Evolutionary conservation across 2,113 vertebrate species (phyloP).

Genomic region (Ptilonorhynchus violaceus): DNA sequence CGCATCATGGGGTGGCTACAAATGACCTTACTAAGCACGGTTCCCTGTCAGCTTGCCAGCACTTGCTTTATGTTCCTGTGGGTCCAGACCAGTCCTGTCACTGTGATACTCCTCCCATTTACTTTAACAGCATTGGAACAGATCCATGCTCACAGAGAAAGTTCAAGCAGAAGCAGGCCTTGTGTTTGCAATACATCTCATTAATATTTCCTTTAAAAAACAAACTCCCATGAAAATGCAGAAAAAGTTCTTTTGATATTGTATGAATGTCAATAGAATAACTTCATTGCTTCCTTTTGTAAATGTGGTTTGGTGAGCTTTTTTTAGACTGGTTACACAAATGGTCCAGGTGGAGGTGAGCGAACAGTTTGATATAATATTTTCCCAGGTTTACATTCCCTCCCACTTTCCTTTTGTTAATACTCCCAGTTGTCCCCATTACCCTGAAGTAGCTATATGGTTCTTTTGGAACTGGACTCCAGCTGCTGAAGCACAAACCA

Average conservation of each 20-base stretch:
- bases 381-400: neutral
- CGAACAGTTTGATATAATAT: neutral
- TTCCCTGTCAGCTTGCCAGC: conserved; percentile 2
- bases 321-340: neutral
- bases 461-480: neutral
- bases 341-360: neutral
- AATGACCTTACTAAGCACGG: neutral
- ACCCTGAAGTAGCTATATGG: neutral
- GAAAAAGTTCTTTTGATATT: neutral
- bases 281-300: neutral
- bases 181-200: neutral
- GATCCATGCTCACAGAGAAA: neutral
- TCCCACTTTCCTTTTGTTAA: neutral
- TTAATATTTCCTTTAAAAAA: conserved; percentile 10
- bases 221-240: neutral
- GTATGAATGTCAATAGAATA: neutral
- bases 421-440: neutral
- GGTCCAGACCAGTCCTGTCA: neutral
- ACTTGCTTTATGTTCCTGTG: neutral
- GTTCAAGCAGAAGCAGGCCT: neutral
- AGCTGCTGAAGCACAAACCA: neutral
- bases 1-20: neutral
- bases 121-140: neutral
- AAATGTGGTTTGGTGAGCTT: neutral
- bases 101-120: neutral